These are phyloP conservation scores for Ooceraea biroi DNA, from an alignment of 1,140 invertebrate genomes.

Conservation along the genomic window DNA sequence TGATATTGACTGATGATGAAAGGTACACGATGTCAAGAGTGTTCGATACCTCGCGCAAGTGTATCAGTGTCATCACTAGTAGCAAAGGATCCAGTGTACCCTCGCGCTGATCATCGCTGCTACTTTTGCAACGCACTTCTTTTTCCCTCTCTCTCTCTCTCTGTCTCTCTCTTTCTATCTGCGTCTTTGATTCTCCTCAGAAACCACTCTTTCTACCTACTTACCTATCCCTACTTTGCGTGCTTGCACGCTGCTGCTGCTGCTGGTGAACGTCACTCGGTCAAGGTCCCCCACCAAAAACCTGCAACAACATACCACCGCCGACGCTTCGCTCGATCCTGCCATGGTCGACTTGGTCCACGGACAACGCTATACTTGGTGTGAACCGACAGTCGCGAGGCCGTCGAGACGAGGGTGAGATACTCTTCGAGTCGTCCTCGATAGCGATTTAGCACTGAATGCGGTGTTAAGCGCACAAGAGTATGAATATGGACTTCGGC, in stretches of 20 bases:
- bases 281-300: conserved; percentile 84
- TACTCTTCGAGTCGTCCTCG: conserved; percentile 38
- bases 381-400: conserved; percentile 51
- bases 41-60: neutral
- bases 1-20: conserved; percentile 41
- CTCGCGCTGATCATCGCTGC: conserved; percentile 30
- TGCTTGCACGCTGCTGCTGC: conserved; percentile 36
- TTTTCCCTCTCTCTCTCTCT: neutral
- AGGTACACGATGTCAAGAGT: neutral
- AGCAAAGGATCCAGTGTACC: neutral
- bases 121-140: neutral
- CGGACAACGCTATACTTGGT: conserved; percentile 80
- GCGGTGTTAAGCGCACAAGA: conserved; percentile 7
- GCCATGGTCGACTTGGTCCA: conserved; percentile 61
- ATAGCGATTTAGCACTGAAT: conserved; percentile 22
- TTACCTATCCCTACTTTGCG: conserved; percentile 26
- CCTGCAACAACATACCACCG: conserved; percentile 53
- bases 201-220: conserved; percentile 12
- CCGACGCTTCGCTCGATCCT: conserved; percentile 9
- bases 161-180: neutral
- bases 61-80: conserved; percentile 2
- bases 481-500: conserved; percentile 27
- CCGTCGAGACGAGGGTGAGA: conserved; percentile 59
- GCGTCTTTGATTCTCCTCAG: neutral
- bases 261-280: conserved; percentile 80